These are phyloP conservation scores for Triplophysa rosa DNA, from an alignment of 2,113 vertebrate species.

Conservation along the genomic window DNA sequence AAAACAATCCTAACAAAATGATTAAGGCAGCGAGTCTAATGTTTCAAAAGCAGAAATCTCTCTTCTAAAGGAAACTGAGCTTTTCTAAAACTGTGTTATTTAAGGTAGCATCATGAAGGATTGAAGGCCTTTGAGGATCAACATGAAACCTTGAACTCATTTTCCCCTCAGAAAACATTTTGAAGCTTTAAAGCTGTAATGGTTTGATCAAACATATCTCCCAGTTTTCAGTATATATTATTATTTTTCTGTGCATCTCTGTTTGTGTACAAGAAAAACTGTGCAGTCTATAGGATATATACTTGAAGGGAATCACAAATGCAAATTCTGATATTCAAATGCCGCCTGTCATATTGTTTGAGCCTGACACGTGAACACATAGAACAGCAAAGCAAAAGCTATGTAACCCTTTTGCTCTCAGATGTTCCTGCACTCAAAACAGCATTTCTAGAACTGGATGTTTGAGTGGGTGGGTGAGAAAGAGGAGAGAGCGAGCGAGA, in stretches of 20 bases:
- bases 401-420: not conserved
- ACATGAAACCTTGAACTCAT: not conserved
- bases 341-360: not conserved
- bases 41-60: not conserved
- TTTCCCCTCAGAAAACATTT: not conserved
- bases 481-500: not conserved
- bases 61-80: not conserved
- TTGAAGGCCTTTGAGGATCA: not conserved
- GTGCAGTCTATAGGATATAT: not conserved
- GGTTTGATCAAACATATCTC: not conserved
- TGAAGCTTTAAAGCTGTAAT: not conserved
- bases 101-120: not conserved
- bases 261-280: not conserved
- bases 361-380: not conserved
- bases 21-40: not conserved
- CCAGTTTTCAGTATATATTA: not conserved
- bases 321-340: constrained; percentile 30
- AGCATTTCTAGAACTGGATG: constrained; percentile 3
- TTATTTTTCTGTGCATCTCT: not conserved
- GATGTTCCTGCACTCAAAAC: constrained; percentile 14
- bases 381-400: not conserved
- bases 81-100: not conserved
- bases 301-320: constrained; percentile 5
- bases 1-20: not conserved
- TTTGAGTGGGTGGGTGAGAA: constrained; percentile 15